Evolutionary conservation across 2,888 invertebrate genomes (phyloP).

Genomic region (Diadegma fenestrale): DNA sequence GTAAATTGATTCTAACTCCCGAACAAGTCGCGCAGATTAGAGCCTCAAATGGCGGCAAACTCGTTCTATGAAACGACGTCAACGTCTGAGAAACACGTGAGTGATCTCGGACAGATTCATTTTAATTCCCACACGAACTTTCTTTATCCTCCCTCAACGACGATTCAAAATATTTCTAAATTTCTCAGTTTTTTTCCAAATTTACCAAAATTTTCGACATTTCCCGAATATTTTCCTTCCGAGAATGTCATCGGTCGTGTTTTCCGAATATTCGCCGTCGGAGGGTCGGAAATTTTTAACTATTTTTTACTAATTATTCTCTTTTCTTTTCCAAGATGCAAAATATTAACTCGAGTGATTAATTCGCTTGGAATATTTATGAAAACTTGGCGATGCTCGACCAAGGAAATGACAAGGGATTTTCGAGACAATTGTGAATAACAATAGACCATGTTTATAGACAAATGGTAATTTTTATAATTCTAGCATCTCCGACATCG

Average conservation of each 20-base stretch:
- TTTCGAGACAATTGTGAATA: background rate
- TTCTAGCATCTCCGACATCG: conserved; percentile 8
- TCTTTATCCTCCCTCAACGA: background rate
- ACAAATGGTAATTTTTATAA: conserved; percentile 50
- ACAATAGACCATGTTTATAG: conserved; percentile 15
- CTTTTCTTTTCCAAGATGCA: background rate
- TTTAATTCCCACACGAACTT: background rate
- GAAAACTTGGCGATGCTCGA: background rate
- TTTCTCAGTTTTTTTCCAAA: too few species aligned
- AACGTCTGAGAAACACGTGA: conserved; percentile 1
- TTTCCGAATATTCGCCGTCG: conserved; percentile 15
- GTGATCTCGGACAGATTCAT: conserved; percentile 2
- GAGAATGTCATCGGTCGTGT: background rate
- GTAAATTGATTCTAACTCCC: conserved; percentile 83
- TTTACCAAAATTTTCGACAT: too few species aligned
- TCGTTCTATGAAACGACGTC: conserved; percentile 76
- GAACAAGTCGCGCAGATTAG: conserved; percentile 84
- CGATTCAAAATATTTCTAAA: too few species aligned
- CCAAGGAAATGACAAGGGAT: background rate
- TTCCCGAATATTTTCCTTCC: background rate
- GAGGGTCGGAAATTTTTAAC: conserved; percentile 25
- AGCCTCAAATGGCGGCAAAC: conserved; percentile 83
- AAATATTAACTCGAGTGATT: background rate
- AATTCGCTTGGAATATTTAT: background rate
- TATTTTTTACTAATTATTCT: background rate